These are phyloP conservation scores for Aphidius ervi DNA, from an alignment of 1,140 invertebrate genomes.

Conservation along the genomic window DNA sequence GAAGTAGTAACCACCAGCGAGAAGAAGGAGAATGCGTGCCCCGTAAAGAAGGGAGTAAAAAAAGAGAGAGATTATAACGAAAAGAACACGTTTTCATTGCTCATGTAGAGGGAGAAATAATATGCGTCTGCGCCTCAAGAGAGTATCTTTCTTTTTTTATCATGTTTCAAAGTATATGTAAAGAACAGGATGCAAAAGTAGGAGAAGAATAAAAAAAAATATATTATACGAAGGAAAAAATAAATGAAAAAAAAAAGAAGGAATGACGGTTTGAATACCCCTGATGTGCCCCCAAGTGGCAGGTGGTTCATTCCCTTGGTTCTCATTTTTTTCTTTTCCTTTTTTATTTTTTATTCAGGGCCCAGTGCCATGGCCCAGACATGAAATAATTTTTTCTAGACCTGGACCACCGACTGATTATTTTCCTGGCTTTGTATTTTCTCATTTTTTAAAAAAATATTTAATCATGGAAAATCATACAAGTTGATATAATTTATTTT, in stretches of 20 bases:
- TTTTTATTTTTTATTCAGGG: conserved; percentile 13
- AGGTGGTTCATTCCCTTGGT: conserved; percentile 45
- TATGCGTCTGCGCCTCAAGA: neutral
- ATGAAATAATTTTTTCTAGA: no score
- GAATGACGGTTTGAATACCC: conserved; percentile 26
- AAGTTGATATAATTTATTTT: no score
- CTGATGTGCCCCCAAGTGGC: conserved; percentile 37
- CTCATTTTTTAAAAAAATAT: no score
- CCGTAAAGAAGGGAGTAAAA: neutral
- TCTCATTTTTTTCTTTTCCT: no score
- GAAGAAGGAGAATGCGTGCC: conserved; percentile 5
- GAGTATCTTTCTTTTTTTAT: no score
- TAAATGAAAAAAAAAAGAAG: conserved; percentile 21
- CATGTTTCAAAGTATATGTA: no score
- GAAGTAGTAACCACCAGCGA: neutral
- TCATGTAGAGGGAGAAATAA: conserved; percentile 2
- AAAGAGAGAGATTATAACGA: neutral
- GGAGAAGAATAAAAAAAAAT: conserved; percentile 2
- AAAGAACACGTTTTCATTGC: conserved; percentile 2
- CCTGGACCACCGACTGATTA: conserved; percentile 38
- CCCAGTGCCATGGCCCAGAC: conserved; percentile 33
- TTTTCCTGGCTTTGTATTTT: neutral
- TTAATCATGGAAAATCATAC: no score
- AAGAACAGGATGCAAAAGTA: no score
- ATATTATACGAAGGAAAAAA: neutral